Base-by-base conservation (phyloP, 2,113 vertebrate species). In the Empidonax traillii region DNA sequence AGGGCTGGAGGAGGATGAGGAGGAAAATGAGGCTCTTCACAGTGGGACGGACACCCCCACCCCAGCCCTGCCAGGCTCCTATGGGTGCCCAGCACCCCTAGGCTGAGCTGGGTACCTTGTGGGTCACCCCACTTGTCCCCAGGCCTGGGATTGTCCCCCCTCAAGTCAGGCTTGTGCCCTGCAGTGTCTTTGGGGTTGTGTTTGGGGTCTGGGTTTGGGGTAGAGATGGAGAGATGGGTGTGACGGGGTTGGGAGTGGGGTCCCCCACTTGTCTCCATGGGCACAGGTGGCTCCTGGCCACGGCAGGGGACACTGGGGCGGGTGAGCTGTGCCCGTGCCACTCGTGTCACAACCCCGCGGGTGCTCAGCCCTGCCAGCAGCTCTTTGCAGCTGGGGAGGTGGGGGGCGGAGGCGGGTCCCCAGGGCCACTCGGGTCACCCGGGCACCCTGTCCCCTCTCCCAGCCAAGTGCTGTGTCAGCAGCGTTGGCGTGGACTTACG, bases 391-490 rank as follows among this genome's bases (percentile, higher is more conserved):
- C 20, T 2, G 65, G 44, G 71, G 47, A 6, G 5, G 31, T 15
- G 69, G 79, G 62, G 5, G 90, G 47, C 1, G 4, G 28, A 12
- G 47, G 47, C 13, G 30, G 59, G 67, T 92, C 91, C 83, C 86
- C 90, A 59, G 82, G 82, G 83, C 85, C 92, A 39, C 67, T 55
- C 47, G 49, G 82, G 92, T 94, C 87, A 94, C 55, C 84, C 61
- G 66, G 87, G 13, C 74, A 8, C 82, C 67, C 59, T 13, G 92
- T 80, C 87, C 87, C 94, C 72, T 61, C 66, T 72, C 35, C 11
- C 81, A 49, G 87, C 31, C 94, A 18, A 72, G n/a, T 97, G 96
- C 94, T 95, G 94, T 81, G 93, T 96, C 95, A 97, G 95, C 94
- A 96, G 95, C 94, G 73, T 35, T 92, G 87, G 87, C 77, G 93